Base-by-base conservation (phyloP, 1,140 invertebrate species). In the Apis florea region DNA sequence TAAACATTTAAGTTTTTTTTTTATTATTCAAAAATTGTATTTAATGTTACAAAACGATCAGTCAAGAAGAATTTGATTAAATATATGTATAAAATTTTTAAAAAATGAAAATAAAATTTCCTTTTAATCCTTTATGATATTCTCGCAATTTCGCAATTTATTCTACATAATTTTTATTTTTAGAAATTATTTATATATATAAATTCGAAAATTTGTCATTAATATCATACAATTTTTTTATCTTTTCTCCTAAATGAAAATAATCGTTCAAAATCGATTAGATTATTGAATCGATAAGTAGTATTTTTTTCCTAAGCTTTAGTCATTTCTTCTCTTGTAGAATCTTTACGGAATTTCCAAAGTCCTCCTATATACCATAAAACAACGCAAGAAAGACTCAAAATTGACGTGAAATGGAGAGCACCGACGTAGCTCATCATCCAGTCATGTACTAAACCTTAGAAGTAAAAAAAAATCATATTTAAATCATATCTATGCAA, bases 371-470 rank as follows among this genome's bases (percentile, higher is more conserved):
- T 64, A 1, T 69, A 63, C 93, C 93, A 92, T 54, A 93, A 66
- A 12, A 92, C 21, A 31, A 92, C 81, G 73, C 92, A 92, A 49
- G 71, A 85, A 17, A 91, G 66, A 10, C 92, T 93, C 49, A 93
- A 77, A 51, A 85, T 15, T 1, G 92, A 91, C 2, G 92, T 90
- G 24, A 88, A 83, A 61, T 88, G 79, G 9, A 88, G 78, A 11
- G 87, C 86, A 49, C 70, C 56, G 11, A 91, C 79, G 54, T 92
- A 93, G 26, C 90, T 91, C 40, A 88, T 74, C 2, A 73, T 89
- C 24, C 72, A 24, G 77, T 93, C 93, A 26, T 92, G 92, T 0
- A 92, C 84, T 31, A 90, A 70, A 80, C 93, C 93, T 93, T n/a
- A 67, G 78, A 88, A 0, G 24, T 53, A 21, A 70, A 12, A 1